Conservation (phyloP, 2,113 vertebrate species). For the Heterochromis multidens region DNA sequence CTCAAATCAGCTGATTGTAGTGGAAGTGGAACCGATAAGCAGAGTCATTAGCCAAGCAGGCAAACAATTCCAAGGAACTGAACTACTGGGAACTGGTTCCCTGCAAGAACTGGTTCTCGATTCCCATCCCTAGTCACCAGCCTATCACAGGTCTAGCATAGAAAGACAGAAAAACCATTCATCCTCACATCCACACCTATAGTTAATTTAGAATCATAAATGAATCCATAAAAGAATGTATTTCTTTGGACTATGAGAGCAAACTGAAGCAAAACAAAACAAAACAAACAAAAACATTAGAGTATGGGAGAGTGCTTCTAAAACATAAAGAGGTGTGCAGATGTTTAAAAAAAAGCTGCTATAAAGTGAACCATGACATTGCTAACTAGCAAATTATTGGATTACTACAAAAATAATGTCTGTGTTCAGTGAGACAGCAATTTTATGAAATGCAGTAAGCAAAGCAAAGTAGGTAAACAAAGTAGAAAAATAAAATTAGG, state of each 20-base stretch:
- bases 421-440: not conserved
- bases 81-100: too few relatives aligned
- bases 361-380: not conserved
- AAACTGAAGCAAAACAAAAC: not conserved
- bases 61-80: too few relatives aligned
- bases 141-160: not conserved
- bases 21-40: too few relatives aligned
- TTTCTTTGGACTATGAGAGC: not conserved
- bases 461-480: not conserved
- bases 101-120: too few relatives aligned
- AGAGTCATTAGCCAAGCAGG: too few relatives aligned
- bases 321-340: not conserved
- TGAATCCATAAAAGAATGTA: not conserved
- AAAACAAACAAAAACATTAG: too few relatives aligned
- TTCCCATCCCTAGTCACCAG: too few relatives aligned
- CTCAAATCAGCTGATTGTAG: too few relatives aligned
- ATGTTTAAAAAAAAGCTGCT: not conserved
- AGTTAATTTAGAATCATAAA: not conserved
- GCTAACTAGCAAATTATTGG: not conserved
- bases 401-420: constrained; percentile 1
- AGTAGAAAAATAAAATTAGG: not conserved
- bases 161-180: not conserved
- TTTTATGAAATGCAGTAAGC: not conserved
- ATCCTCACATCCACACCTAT: not conserved
- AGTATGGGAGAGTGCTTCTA: not conserved